phyloP scores from a whole-genome alignment of 1,140 invertebrate genomes.

The Anoplophora glabripennis region DNA sequence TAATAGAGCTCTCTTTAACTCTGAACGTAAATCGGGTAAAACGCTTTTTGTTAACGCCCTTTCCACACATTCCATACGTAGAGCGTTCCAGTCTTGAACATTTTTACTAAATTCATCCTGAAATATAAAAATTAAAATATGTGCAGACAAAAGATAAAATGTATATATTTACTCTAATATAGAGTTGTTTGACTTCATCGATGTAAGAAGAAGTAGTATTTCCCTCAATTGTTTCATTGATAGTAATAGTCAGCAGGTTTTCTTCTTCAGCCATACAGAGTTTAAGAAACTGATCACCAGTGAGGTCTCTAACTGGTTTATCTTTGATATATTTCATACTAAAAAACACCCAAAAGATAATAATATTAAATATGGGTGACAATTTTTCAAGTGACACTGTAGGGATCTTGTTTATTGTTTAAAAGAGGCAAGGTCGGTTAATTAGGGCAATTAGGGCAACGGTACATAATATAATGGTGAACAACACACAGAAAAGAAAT shows the following conservation, averaged over 20 bases:
- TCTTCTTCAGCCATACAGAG: slow-evolving; percentile 83
- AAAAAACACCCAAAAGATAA: slow-evolving; percentile 38
- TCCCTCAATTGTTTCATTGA: slow-evolving; percentile 76
- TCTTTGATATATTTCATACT: slow-evolving; percentile 92
- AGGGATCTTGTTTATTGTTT: no score
- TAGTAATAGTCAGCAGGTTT: slow-evolving; percentile 70
- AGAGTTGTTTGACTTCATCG: slow-evolving; percentile 89
- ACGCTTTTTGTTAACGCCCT: slow-evolving; percentile 85
- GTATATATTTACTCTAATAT: slow-evolving; percentile 50
- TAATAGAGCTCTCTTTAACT: slow-evolving; percentile 77
- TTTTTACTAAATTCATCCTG: slow-evolving; percentile 94
- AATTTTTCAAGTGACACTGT: no score
- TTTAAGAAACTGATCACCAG: slow-evolving; percentile 87
- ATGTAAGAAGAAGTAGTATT: slow-evolving; percentile 75
- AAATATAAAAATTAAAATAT: slow-evolving; percentile 4
- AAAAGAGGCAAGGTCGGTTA: no score
- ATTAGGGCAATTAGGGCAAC: no score
- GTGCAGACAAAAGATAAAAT: neutral
- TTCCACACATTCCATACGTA: slow-evolving; percentile 84
- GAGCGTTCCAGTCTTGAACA: slow-evolving; percentile 94
- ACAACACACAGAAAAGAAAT: no score
- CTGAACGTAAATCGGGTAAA: slow-evolving; percentile 85
- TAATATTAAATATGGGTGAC: no score
- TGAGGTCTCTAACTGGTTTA: slow-evolving; percentile 89
- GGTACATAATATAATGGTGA: no score